Evolutionary conservation across 2,888 invertebrate species (phyloP), one percentile per base, ranked within the genome.

Genomic region (Yponomeuta evonymella): DNA sequence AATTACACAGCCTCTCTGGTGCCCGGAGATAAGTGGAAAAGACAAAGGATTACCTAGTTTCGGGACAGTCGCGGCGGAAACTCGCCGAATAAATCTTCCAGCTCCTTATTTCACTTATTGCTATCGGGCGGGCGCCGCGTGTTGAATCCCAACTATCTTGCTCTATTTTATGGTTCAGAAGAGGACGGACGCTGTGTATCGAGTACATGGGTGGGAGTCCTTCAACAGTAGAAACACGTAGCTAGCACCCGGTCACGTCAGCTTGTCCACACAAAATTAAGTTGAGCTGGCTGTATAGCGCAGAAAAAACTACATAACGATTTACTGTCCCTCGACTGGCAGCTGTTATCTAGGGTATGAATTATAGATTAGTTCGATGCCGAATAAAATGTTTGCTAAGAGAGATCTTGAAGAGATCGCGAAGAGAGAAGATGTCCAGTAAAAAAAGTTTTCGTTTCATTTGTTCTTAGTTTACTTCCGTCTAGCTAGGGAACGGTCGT

Each of bases 1-100:
- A 58, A 58, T 58, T 58, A 58, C 51, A 58, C 51, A 58, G 51
- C 51, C 51, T 58, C 51, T 58, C 51, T 58, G 15, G 51, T 58
- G 51, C 51, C 51, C 15, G 51, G 51, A 58, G 51, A 58, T 58
- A 58, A 58, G 51, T 58, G 51, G 51, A 58, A 77, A 76, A 81
- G 80, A 83, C 81, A 83, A 83, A 83, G 83, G 84, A 84, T 83
- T 83, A 83, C 80, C 80, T 81, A 79, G 80, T 78, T 78, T 76
- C 76, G 73, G 76, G 51, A 58, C 51, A 58, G 51, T 58, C 51
- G 51, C 51, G 51, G 51, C 51, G 51, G 51, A 58, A 58, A 58
- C 51, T 58, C 51, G 51, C 15, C 51, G 51, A 58, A 58, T 58
- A 58, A 58, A 58, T 58, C 51, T 58, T 58, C 51, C 51, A 58